Evolutionary conservation across 2,113 vertebrate species (phyloP).

Genomic region (Pithys albifrons): DNA sequence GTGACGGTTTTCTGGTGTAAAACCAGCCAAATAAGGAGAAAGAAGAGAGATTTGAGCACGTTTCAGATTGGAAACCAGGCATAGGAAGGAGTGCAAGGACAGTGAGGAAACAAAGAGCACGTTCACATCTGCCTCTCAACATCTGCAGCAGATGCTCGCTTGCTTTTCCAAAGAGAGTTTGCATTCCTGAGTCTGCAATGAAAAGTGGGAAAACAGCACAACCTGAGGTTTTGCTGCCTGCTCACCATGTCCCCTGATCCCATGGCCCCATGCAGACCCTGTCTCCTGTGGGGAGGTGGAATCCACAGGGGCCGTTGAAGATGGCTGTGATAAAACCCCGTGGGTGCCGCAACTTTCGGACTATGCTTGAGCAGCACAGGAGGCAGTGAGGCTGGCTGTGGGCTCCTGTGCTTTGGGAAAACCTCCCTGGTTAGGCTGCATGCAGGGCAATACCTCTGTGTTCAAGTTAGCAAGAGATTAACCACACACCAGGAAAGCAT

Average conservation of each 20-base stretch:
- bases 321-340: rapidly evolving
- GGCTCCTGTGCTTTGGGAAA: neutral
- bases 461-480: neutral
- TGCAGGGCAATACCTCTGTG: neutral
- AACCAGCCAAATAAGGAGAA: neutral
- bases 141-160: neutral
- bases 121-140: neutral
- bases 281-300: neutral
- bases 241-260: neutral
- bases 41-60: neutral
- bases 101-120: neutral
- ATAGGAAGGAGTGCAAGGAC: rapidly evolving
- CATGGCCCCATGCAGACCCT: rapidly evolving
- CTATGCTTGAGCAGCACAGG: rapidly evolving
- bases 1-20: neutral
- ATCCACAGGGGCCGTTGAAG: neutral
- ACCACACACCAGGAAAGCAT: neutral
- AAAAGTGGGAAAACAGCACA: neutral
- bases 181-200: neutral
- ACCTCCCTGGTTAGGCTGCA: neutral
- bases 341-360: neutral
- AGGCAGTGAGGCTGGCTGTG: rapidly evolving
- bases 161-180: neutral
- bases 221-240: neutral
- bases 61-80: neutral